These are phyloP conservation scores for Erebia palarica DNA, from an alignment of 2,888 invertebrate species.

Conservation along the genomic window DNA sequence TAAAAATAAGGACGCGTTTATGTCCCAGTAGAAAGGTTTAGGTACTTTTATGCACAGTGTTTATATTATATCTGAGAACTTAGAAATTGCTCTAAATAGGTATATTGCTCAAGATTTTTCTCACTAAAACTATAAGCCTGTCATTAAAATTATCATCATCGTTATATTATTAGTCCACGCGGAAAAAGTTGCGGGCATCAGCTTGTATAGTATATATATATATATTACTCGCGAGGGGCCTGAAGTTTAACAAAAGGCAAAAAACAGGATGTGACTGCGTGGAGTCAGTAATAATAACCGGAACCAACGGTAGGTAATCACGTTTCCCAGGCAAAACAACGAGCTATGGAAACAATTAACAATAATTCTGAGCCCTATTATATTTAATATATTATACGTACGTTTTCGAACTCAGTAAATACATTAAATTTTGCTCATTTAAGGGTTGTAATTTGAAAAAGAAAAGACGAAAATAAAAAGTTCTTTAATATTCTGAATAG, in stretches of 20 bases:
- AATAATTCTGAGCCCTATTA: slow-evolving; percentile 39
- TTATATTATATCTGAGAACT: background rate
- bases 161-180: no score
- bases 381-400: background rate
- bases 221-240: background rate
- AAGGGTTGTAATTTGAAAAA: no score
- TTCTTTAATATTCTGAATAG: no score
- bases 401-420: background rate
- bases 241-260: background rate
- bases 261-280: slow-evolving; percentile 13
- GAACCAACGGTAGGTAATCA: slow-evolving; percentile 62
- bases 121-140: no score
- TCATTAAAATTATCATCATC: no score
- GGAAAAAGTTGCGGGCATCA: no score
- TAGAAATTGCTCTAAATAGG: background rate
- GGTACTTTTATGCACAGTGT: background rate
- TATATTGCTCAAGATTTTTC: no score
- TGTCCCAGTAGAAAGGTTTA: background rate
- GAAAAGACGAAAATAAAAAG: background rate
- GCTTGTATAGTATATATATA: background rate
- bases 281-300: slow-evolving; percentile 38
- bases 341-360: slow-evolving; percentile 49
- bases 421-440: background rate
- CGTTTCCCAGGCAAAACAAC: slow-evolving; percentile 49
- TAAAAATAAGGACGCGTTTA: background rate